These are phyloP conservation scores for Leptobrachium ailaonicum DNA, from an alignment of 2,113 vertebrate genomes.

Conservation along the genomic window DNA sequence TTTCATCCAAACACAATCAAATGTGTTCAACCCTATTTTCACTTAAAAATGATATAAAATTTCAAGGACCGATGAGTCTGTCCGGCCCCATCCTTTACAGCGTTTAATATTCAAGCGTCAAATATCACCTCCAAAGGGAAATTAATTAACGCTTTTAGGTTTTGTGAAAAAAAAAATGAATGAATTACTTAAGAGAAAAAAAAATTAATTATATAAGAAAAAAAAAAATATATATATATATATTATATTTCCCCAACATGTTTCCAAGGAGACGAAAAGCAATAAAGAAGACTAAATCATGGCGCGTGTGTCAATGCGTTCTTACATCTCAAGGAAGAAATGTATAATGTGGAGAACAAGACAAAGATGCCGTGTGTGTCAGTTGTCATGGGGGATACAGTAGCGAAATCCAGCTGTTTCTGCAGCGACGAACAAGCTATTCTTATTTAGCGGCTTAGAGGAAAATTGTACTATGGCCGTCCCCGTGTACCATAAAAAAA, in stretches of 20 bases:
- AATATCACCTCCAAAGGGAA: background rate
- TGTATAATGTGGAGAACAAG: background rate
- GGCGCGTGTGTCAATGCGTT: background rate
- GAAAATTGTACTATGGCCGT: too few species aligned
- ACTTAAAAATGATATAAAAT: too few species aligned
- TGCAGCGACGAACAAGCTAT: slow-evolving; percentile 17
- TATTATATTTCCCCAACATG: background rate
- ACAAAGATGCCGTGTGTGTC: slow-evolving; percentile 4
- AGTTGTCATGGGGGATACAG: background rate
- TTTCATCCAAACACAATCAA: too few species aligned
- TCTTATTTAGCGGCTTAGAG: too few species aligned
- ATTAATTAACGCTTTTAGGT: background rate
- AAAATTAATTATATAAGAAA: background rate
- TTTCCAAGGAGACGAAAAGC: slow-evolving; percentile 27
- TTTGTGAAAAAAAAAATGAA: background rate
- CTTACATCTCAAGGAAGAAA: slow-evolving; percentile 8
- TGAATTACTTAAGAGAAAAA: background rate
- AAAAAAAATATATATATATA: background rate
- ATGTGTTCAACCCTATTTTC: too few species aligned
- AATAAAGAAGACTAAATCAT: slow-evolving; percentile 8
- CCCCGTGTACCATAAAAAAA: too few species aligned
- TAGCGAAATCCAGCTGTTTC: slow-evolving; percentile 6
- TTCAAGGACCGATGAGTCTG: too few species aligned
- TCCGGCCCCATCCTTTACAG: too few species aligned
- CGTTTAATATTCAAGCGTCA: too few species aligned